Evolutionary conservation across 1,140 invertebrate species (phyloP), one percentile per base, ranked within the genome.

Genomic region (Drosophila saltans): DNA sequence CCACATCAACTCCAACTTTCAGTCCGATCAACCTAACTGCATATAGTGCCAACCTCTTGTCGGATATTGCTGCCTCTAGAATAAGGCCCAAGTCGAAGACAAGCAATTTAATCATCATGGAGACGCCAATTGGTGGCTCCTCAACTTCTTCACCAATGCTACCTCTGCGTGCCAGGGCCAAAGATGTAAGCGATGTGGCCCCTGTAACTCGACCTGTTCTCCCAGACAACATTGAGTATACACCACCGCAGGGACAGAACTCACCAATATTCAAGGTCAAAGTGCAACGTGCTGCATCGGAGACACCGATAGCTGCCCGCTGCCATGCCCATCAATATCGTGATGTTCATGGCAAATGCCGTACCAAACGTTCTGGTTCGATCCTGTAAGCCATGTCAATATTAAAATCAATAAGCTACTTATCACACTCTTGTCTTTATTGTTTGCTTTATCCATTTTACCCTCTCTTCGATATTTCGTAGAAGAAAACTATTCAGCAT

Each of bases 191-290:
- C 36, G 77, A 72, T 2, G 52, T 77, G 60, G 41, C 66, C 1
- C 39, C 56, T 6, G 61, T 66, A 1, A 70, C 69, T 0, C 76
- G 65, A 21, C 75, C 75, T n/a, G 7, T 41, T 4, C 26, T 71
- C 45, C 65, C 74, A 7, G 45, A 67, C 0, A 61, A 75, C 30
- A 85, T 86, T 8, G 83, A 86, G 66, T 88, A 86, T 24, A 90
- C 81, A 0, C 85, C 83, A 3, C 67, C 75, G 6, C 73, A 80
- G 40, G 79, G 76, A 56, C 79, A 80, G 21, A 85, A 91, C 48
- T 91, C 90, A 26, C 78, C 78, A 62, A 91, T 91, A 16, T 91
- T 79, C 62, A 91, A 90, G 76, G 71, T 91, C 8, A 91, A 90
- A 77, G 80, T 90, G 66, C 84, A 80, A 70, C 80, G 85, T 79